Evolutionary conservation across 2,113 vertebrate genomes (phyloP).

Genomic region (Leptobrachium ailaonicum): DNA sequence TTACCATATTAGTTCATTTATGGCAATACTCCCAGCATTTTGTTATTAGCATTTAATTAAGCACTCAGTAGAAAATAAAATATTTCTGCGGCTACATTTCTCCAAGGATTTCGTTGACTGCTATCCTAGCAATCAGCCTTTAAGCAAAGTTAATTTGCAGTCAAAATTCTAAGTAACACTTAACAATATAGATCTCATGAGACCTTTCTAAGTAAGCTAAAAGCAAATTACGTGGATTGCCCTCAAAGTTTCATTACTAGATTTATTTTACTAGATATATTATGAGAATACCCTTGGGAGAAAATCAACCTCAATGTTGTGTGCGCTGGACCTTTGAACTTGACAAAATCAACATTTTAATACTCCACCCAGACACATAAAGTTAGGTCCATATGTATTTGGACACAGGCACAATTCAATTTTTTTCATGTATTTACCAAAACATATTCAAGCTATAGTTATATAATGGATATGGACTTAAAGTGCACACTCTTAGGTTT

Average conservation of each 20-base stretch:
- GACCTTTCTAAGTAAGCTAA: not conserved
- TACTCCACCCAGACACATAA: not conserved
- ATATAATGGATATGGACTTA: no score
- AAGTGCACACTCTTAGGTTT: no score
- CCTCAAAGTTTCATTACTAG: not conserved
- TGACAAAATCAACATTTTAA: not conserved
- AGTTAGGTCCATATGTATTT: not conserved
- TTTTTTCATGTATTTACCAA: no score
- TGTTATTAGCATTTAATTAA: slow-evolving; percentile 42
- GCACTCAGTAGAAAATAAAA: slow-evolving; percentile 29
- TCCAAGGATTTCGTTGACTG: slow-evolving; percentile 13
- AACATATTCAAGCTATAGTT: no score
- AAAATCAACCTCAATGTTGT: not conserved
- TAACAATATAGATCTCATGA: slow-evolving; percentile 21
- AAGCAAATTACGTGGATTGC: not conserved
- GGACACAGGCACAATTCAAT: no score
- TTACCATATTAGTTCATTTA: slow-evolving; percentile 21
- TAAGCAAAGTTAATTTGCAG: slow-evolving; percentile 41
- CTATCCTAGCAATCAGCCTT: slow-evolving; percentile 35
- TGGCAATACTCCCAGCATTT: slow-evolving; percentile 31
- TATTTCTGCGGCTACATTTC: slow-evolving; percentile 40
- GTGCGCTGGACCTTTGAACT: not conserved
- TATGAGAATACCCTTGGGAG: not conserved
- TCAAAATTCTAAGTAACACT: slow-evolving; percentile 36
- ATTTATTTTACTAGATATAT: not conserved